phyloP scores from a whole-genome alignment of 2,113 vertebrate genomes.

The Agapornis roseicollis region DNA sequence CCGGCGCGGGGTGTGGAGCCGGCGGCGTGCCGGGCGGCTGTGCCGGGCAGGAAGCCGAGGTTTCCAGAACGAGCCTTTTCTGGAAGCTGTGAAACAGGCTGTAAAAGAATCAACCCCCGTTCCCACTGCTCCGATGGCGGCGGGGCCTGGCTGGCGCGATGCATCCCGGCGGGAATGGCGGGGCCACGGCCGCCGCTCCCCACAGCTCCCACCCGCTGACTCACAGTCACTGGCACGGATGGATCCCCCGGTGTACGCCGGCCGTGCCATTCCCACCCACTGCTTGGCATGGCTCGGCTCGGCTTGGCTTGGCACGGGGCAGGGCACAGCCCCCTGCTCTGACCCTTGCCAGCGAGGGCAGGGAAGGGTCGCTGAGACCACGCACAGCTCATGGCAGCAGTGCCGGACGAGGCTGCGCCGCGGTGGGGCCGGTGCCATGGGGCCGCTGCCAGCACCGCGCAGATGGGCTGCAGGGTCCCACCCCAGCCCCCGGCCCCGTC shows the following conservation, averaged over 20 bases:
- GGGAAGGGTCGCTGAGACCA: background rate
- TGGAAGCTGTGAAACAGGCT: slow-evolving; percentile 65
- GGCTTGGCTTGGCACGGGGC: background rate
- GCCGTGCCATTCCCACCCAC: background rate
- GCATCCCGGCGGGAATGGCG: background rate
- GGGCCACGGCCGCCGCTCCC: background rate
- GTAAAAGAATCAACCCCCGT: background rate
- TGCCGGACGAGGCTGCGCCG: rapidly evolving
- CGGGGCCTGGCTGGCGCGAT: background rate
- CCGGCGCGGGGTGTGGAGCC: background rate
- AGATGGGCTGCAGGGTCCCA: background rate
- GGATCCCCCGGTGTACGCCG: background rate
- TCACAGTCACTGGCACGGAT: background rate
- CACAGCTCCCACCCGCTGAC: slow-evolving; percentile 35
- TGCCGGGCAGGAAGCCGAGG: slow-evolving; percentile 18
- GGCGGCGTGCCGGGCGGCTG: slow-evolving; percentile 18
- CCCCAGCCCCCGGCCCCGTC: background rate
- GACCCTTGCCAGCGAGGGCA: background rate
- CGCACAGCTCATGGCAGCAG: background rate
- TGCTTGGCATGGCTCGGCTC: background rate
- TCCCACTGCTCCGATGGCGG: background rate
- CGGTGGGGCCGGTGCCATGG: background rate
- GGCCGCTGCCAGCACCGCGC: background rate
- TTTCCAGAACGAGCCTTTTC: slow-evolving; percentile 53
- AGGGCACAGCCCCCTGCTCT: background rate